phyloP scores from a whole-genome alignment of 1,140 invertebrate genomes.

The Micrasema minimum region DNA sequence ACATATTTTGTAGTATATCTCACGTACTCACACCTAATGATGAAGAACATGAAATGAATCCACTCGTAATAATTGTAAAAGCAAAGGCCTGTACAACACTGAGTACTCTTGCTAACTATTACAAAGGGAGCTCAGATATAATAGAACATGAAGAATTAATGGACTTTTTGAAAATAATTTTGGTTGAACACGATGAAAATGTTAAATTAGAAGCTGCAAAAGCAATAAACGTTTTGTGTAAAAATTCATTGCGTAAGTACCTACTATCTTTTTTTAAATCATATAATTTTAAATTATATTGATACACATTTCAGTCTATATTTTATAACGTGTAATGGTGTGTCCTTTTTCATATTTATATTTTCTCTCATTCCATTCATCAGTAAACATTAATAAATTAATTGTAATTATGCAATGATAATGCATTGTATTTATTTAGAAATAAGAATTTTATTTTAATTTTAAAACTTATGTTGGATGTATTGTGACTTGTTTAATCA shows the following conservation, averaged over 20 bases:
- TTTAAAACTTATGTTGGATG: too few relatives aligned
- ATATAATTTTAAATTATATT: too few relatives aligned
- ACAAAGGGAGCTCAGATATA: constrained; percentile 10
- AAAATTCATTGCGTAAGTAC: constrained; percentile 27
- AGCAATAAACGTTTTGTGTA: constrained; percentile 5
- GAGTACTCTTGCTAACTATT: neutral
- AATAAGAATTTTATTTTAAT: too few relatives aligned
- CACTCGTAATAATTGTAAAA: neutral
- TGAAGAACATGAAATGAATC: neutral
- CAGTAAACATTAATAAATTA: too few relatives aligned
- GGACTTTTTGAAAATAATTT: neutral
- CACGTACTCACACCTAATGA: neutral
- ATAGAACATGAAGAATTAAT: constrained; percentile 9
- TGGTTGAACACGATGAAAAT: neutral
- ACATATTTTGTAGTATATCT: constrained; percentile 2
- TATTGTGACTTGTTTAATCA: too few relatives aligned
- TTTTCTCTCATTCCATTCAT: too few relatives aligned
- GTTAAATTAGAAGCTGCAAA: constrained; percentile 7
- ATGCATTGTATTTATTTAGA: too few relatives aligned
- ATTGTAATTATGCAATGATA: too few relatives aligned
- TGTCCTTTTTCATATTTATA: too few relatives aligned
- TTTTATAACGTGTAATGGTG: too few relatives aligned
- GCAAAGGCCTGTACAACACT: constrained; percentile 7
- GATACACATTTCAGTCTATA: too few relatives aligned
- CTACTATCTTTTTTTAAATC: neutral